Evolutionary conservation across 2,888 invertebrate genomes (phyloP).

Genomic region (Chloromyia formosa): DNA sequence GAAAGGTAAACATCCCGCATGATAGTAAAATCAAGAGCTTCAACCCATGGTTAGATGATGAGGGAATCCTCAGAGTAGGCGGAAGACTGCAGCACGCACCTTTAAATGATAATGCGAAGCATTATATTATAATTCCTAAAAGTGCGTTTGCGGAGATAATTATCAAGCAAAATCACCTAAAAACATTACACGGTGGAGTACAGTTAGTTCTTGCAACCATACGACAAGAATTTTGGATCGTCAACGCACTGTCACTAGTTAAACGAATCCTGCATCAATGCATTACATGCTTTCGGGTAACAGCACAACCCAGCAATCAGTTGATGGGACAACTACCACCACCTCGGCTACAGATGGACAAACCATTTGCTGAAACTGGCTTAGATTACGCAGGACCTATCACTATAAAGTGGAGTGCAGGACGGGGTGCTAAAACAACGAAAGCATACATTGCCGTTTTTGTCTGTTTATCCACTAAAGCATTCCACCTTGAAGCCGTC

Average conservation of each 20-base stretch:
- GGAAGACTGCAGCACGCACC: too few relatives aligned
- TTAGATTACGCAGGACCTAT: not conserved
- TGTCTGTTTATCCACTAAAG: not conserved
- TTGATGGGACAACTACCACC: not conserved
- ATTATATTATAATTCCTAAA: not conserved
- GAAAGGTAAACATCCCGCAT: not conserved
- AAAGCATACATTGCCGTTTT: conserved; percentile 7
- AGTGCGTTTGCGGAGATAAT: not conserved
- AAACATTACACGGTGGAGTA: too few relatives aligned
- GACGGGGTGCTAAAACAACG: not conserved
- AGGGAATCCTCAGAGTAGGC: not conserved
- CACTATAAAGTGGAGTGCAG: not conserved
- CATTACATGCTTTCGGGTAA: not conserved
- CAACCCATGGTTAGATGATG: not conserved
- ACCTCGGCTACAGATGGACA: too few relatives aligned
- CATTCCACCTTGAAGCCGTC: not conserved
- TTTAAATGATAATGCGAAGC: not conserved
- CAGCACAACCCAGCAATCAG: not conserved
- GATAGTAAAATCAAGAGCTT: not conserved
- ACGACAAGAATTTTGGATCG: not conserved
- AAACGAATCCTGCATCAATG: not conserved
- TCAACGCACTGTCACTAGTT: not conserved
- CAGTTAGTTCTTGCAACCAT: too few relatives aligned
- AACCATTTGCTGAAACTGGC: not conserved
- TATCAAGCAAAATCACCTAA: too few relatives aligned